Percentiles rank a stretch among this genome's conserved stretches.
phyloP scores from a whole-genome alignment of 2,888 invertebrate species.

The Himalopsyche kuldschensis region DNA sequence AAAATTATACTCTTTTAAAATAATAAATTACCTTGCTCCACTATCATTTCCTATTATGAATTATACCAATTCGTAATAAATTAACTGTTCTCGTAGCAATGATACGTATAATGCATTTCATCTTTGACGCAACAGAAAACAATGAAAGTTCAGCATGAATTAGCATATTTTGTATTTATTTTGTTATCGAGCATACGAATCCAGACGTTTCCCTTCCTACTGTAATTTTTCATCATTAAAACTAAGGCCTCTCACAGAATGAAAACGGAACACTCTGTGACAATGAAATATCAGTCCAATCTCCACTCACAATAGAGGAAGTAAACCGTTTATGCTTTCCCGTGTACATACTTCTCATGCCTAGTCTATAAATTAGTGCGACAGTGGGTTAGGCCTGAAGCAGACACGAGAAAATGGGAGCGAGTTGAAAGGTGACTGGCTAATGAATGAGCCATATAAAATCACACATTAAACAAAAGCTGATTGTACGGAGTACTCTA shows the following conservation, averaged over 20 bases:
- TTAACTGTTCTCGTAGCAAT: background rate
- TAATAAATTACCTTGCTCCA: too few species aligned
- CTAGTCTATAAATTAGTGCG: constrained; percentile 27
- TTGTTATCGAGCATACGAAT: constrained; percentile 24
- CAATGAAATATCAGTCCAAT: constrained; percentile 39
- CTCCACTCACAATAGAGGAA: constrained; percentile 33
- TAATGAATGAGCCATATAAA: background rate
- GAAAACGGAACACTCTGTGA: constrained; percentile 32
- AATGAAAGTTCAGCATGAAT: constrained; percentile 21
- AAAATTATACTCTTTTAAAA: too few species aligned
- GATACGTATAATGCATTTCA: background rate
- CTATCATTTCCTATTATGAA: too few species aligned
- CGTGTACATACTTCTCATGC: constrained; percentile 20
- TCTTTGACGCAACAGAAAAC: background rate
- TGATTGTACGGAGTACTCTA: too few species aligned
- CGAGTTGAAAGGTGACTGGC: background rate
- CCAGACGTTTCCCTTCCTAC: background rate
- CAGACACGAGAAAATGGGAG: background rate
- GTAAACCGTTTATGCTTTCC: constrained; percentile 25
- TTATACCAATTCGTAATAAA: background rate
- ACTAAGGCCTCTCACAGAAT: constrained; percentile 27
- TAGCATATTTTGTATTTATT: constrained; percentile 37
- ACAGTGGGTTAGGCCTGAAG: background rate
- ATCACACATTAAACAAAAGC: too few species aligned
- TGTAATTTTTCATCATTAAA: constrained; percentile 38